These are phyloP conservation scores for Pantelozetes paolii DNA, from an alignment of 2,888 invertebrate genomes.

Conservation along the genomic window DNA sequence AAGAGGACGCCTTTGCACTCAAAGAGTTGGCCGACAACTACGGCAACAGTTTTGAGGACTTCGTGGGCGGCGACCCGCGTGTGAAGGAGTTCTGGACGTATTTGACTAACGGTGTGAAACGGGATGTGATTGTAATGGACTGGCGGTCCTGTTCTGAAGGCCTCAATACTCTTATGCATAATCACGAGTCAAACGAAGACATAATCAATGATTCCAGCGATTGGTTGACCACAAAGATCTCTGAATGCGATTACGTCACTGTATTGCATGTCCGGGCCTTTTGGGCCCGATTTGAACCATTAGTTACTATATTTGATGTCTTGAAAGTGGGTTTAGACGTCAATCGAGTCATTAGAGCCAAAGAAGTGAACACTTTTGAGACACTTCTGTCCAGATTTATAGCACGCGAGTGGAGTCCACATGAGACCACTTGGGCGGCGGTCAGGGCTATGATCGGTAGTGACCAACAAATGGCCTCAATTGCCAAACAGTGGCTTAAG, in stretches of 20 bases:
- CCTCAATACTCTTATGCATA: constrained; percentile 18
- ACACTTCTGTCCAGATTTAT: constrained; percentile 14
- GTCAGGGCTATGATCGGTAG: not conserved
- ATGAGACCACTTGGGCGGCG: constrained; percentile 18
- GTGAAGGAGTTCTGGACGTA: not conserved
- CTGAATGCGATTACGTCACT: constrained; percentile 26
- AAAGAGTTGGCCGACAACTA: constrained; percentile 27
- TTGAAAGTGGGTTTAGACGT: constrained; percentile 8
- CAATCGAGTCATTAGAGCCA: constrained; percentile 23
- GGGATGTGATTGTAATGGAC: constrained; percentile 14
- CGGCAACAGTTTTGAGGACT: constrained; percentile 16
- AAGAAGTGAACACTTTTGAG: not conserved
- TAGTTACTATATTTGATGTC: constrained; percentile 2
- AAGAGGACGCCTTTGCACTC: constrained; percentile 36
- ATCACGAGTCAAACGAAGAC: constrained; percentile 13
- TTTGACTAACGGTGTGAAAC: not conserved
- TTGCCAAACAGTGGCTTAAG: constrained; percentile 24
- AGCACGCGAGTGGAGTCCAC: constrained; percentile 22
- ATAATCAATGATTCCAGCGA: constrained; percentile 17
- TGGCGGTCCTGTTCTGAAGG: constrained; percentile 14
- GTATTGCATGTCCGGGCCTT: constrained; percentile 16
- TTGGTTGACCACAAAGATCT: constrained; percentile 29
- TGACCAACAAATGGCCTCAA: not conserved
- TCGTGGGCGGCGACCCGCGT: not conserved
- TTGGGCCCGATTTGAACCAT: not conserved